Conservation (phyloP, 2,888 invertebrate genomes). For the Spilosoma lubricipeda region DNA sequence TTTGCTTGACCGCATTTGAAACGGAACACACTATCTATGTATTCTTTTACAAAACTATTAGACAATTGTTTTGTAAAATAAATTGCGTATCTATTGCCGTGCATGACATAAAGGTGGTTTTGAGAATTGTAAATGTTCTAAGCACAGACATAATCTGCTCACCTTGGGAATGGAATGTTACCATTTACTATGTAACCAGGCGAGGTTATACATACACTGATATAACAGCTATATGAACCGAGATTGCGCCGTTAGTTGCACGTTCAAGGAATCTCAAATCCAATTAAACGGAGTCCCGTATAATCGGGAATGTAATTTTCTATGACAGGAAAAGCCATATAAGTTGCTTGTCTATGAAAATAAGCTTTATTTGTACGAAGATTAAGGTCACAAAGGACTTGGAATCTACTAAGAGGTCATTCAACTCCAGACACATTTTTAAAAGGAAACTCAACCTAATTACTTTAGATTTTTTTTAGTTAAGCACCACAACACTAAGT, state of each 20-base stretch:
- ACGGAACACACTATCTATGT: constrained; percentile 33
- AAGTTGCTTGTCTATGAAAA: constrained; percentile 40
- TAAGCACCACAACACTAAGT: too few relatives aligned
- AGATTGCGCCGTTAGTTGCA: constrained; percentile 31
- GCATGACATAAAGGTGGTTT: constrained; percentile 68
- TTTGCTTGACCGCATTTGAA: constrained; percentile 38
- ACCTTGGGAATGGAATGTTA: constrained; percentile 82
- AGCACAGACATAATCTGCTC: constrained; percentile 63
- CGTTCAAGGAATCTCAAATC: constrained; percentile 53
- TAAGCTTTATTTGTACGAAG: constrained; percentile 34
- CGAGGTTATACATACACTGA: constrained; percentile 30
- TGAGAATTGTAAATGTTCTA: constrained; percentile 66
- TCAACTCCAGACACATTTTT: constrained; percentile 26
- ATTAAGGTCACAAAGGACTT: constrained; percentile 39
- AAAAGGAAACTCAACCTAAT: constrained; percentile 9
- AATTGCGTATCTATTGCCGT: constrained; percentile 42
- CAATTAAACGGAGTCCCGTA: constrained; percentile 58
- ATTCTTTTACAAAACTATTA: constrained; percentile 28
- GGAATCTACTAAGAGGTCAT: constrained; percentile 30
- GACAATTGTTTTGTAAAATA: constrained; percentile 22
- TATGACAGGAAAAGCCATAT: constrained; percentile 54
- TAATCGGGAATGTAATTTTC: constrained; percentile 49
- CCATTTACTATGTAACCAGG: constrained; percentile 61
- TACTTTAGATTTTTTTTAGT: too few relatives aligned
- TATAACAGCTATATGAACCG: constrained; percentile 35